Conservation (phyloP, 2,888 invertebrate species). For the Nomada flava region DNA sequence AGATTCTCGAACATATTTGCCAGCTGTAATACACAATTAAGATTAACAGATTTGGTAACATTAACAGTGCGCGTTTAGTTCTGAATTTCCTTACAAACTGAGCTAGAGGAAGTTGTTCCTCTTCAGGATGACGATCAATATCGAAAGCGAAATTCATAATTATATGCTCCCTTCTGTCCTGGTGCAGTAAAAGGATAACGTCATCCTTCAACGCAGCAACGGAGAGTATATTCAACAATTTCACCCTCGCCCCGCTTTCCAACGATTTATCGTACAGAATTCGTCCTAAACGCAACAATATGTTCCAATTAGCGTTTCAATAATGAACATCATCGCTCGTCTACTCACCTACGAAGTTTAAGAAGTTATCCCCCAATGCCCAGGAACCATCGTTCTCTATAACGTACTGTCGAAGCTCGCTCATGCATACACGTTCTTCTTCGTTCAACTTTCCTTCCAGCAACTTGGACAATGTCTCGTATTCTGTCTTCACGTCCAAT, state of each 20-base stretch:
- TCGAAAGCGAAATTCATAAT: slow-evolving; percentile 94
- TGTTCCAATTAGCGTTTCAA: neutral
- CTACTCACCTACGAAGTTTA: slow-evolving; percentile 90
- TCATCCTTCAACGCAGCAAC: slow-evolving; percentile 94
- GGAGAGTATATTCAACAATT: slow-evolving; percentile 89
- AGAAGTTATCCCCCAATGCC: slow-evolving; percentile 95
- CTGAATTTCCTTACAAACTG: slow-evolving; percentile 88
- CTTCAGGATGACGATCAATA: slow-evolving; percentile 90
- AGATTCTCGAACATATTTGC: slow-evolving; percentile 96
- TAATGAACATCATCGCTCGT: neutral
- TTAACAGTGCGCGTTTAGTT: neutral
- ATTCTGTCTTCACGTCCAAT: slow-evolving; percentile 90
- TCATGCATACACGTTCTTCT: slow-evolving; percentile 91
- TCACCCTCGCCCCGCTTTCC: slow-evolving; percentile 87
- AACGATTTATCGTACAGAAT: slow-evolving; percentile 87
- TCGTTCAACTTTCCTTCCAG: slow-evolving; percentile 90
- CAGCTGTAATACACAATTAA: slow-evolving; percentile 86
- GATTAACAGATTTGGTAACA: neutral
- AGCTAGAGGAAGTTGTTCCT: slow-evolving; percentile 92
- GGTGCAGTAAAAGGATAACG: slow-evolving; percentile 94
- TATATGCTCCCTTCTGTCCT: slow-evolving; percentile 94
- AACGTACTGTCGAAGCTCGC: slow-evolving; percentile 94
- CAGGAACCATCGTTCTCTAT: slow-evolving; percentile 96
- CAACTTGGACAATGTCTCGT: slow-evolving; percentile 89
- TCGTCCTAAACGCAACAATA: slow-evolving; percentile 84